Evolutionary conservation across 2,888 invertebrate species (phyloP), one percentile per base, ranked within the genome.

Genomic region (Sicus ferrugineus): DNA sequence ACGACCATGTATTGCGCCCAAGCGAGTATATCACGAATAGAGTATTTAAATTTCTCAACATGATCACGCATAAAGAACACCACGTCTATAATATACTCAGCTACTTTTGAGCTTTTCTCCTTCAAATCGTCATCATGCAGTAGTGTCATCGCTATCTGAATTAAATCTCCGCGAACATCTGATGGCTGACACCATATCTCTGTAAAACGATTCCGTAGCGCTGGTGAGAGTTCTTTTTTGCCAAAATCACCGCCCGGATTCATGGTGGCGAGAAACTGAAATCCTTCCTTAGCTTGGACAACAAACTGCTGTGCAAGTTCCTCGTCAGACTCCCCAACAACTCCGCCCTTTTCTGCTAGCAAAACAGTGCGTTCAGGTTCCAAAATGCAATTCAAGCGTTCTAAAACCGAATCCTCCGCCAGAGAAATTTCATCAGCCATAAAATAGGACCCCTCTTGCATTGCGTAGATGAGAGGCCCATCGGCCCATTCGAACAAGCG

Each of bases 211-310:
- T 99, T 99, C 64, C 99, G 88, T 63, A 99, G 86, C 0, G 99
- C 98, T 0, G 98, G 98, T 0, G 98, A 99, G 11, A 99, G 87
- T 88, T 99, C 99, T 83, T 99, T 99, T 84, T 99, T 99, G 3
- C 99, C 99, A 83, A 95, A 99, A 87, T 99, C 99, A 0, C 98
- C 98, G 14, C 98, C 98, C 7, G 99, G 99, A 87, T 99, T 99
- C 99, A 99, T 99, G 0, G 99, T 99, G 2, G 96, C 97, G 70
- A 98, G 89, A 79, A 99, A 94, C 77, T 94, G 91, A 82, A 99
- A 99, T 11, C 90, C 89, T 6, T 89, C 83, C 68, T 93, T 93
- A 0, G 90, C 89, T 52, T 92, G 88, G 3, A 92, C 87, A 34
- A 90, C 87, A 62, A 89, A 87, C 31, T 89, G 88, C 71, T 84